Evolutionary conservation across 2,888 invertebrate species (phyloP), one percentile per base, ranked within the genome.

Genomic region (Neuroscelio doddi): DNA sequence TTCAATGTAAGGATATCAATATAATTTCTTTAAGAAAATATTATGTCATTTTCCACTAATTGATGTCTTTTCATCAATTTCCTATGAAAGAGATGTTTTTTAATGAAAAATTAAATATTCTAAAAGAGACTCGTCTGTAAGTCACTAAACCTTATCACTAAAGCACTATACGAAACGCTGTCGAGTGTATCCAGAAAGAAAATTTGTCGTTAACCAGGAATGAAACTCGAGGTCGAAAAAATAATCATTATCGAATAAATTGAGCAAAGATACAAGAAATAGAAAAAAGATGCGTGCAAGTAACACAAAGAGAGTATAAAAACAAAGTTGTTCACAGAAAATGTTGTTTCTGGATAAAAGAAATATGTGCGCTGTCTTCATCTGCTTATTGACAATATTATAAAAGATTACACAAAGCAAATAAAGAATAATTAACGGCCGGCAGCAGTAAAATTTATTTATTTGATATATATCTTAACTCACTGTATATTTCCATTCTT

Each of bases 101-200:
- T 50, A 57, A 26, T 45, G 39, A 27, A 45, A 46, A 59, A 59
- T 34, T 45, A 59, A 59, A 51, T 52, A 51, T 14, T 59, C 36
- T 7, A 45, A 62, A 21, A 45, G 53, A 44, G 44, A 24, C 55
- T 62, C 53, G 62, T 52, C 47, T 53, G 38, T 53, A 49, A 61
- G 53, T 61, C 61, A 49, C 49, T 61, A 53, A 47, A 53, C 47
- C 41, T 44, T 38, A 10, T 14, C 36, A 52, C 24, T 42, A 38
- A 58, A 50, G 51, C 36, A 32, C 49, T 49, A 14, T 36, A 41
- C 41, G 47, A 61, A 53, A 36, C 47, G 53, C 55, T 53, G 41
- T 51, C 55, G 51, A 62, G 62, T 56, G 62, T 44, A 62, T 53
- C 62, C 62, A 62, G 62, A 56, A 62, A 62, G 62, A 62, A 62